Evolutionary conservation across 2,888 invertebrate genomes (phyloP).

Genomic region (Micropterix aruncella): DNA sequence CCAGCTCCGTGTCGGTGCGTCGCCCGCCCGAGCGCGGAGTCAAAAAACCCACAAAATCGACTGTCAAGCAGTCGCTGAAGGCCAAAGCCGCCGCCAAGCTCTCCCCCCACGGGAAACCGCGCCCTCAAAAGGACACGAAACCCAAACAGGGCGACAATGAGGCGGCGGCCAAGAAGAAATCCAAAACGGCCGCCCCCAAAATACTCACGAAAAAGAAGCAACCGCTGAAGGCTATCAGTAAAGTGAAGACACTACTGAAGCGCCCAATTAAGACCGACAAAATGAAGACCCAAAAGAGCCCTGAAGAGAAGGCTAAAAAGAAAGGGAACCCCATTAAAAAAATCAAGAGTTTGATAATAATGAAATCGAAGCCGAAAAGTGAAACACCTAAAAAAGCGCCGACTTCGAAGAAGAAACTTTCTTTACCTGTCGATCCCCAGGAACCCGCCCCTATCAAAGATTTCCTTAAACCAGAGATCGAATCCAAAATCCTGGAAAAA

Average conservation of each 20-base stretch:
- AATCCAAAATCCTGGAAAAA: background rate
- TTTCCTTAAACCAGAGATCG: background rate
- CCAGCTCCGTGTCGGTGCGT: background rate
- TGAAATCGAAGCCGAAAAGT: background rate
- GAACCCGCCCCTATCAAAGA: background rate
- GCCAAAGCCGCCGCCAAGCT: background rate
- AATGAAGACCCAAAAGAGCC: background rate
- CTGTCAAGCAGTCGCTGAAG: background rate
- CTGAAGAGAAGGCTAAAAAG: background rate
- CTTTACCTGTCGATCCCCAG: background rate
- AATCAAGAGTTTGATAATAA: background rate
- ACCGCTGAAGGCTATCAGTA: background rate
- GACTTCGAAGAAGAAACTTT: background rate
- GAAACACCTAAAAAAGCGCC: background rate
- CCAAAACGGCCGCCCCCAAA: background rate
- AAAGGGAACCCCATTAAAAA: background rate
- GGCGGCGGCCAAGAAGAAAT: background rate
- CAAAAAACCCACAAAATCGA: background rate
- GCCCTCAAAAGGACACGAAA: no score
- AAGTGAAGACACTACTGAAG: background rate
- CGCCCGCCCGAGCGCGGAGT: background rate
- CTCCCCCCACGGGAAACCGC: background rate
- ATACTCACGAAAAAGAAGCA: background rate
- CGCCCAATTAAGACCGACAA: background rate
- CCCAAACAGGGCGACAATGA: no score